A percentile compares a stretch with the other conserved stretches of the same genome.
Conservation (phyloP, 2,888 invertebrate genomes). For the Stenchaetothrips biformis region DNA sequence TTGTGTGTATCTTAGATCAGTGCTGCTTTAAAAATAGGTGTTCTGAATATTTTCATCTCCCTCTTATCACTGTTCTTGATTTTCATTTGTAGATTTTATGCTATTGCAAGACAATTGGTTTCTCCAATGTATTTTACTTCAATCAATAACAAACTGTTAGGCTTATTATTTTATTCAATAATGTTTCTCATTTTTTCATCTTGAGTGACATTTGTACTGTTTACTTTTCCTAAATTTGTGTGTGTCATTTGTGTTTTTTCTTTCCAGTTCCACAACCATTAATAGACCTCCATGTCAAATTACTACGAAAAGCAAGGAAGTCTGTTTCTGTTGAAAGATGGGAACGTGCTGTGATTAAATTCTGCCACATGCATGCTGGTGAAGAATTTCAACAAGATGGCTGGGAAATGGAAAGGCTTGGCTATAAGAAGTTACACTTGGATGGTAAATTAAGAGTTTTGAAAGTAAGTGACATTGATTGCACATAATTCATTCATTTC, state of each 20-base stretch:
- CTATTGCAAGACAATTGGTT: too few relatives aligned
- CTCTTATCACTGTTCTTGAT: too few relatives aligned
- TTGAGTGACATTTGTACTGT: neutral
- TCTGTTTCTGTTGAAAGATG: constrained; percentile 79
- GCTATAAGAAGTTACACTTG: constrained; percentile 86
- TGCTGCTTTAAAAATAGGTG: neutral
- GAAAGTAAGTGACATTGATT: constrained; percentile 59
- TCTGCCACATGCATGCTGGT: constrained; percentile 76
- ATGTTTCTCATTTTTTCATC: neutral
- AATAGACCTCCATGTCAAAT: constrained; percentile 80
- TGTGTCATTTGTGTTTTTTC: constrained; percentile 34
- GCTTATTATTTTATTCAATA: too few relatives aligned
- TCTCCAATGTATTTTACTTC: too few relatives aligned
- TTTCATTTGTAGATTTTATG: too few relatives aligned
- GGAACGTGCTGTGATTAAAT: constrained; percentile 85
- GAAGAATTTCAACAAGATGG: constrained; percentile 67
- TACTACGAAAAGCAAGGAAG: constrained; percentile 80
- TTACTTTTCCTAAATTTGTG: constrained; percentile 21
- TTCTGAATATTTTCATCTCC: too few relatives aligned
- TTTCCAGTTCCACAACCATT: constrained; percentile 74
- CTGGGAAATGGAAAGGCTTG: constrained; percentile 93
- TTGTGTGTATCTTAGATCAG: constrained; percentile 22
- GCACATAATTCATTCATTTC: neutral
- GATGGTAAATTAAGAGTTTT: constrained; percentile 83
- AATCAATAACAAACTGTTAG: too few relatives aligned